A percentile compares a stretch with the other conserved stretches of the same genome.
phyloP scores from a whole-genome alignment of 2,113 vertebrate genomes.

The Glareola pratincola region DNA sequence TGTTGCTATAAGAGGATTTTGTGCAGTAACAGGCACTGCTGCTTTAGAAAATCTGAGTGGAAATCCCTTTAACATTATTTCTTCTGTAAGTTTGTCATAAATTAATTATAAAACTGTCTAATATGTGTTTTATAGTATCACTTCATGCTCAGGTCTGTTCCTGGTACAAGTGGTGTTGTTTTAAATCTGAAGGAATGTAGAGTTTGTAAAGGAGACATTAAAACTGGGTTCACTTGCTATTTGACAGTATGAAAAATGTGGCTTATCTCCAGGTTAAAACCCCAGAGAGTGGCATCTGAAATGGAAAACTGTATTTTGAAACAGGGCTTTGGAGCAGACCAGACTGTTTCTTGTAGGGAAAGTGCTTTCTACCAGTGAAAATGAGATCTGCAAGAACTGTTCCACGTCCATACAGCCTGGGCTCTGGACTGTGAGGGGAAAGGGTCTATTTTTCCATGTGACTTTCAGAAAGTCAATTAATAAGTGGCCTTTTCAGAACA shows the following conservation, averaged over 20 bases:
- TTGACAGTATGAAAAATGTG: neutral
- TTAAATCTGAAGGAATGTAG: neutral
- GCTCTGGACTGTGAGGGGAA: neutral
- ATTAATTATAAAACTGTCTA: neutral
- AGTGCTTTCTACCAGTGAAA: neutral
- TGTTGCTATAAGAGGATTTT: neutral
- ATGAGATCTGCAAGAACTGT: neutral
- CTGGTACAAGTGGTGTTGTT: accelerated
- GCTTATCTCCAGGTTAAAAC: neutral
- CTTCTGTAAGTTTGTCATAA: neutral
- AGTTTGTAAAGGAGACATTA: neutral
- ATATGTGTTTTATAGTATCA: neutral
- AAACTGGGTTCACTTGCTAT: neutral
- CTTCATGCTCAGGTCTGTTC: neutral
- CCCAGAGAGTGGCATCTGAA: neutral
- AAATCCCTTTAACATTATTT: neutral
- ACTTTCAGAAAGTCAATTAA: neutral
- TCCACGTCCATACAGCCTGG: neutral
- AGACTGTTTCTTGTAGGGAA: neutral
- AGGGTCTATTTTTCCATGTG: conserved; percentile 15
- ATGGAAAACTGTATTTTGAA: neutral
- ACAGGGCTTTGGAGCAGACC: neutral
- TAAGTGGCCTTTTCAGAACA: conserved; percentile 9
- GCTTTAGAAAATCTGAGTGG: neutral
- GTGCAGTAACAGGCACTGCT: neutral